Evolutionary conservation across 2,888 invertebrate genomes (phyloP).

Genomic region (Seladonia tumulorum): DNA sequence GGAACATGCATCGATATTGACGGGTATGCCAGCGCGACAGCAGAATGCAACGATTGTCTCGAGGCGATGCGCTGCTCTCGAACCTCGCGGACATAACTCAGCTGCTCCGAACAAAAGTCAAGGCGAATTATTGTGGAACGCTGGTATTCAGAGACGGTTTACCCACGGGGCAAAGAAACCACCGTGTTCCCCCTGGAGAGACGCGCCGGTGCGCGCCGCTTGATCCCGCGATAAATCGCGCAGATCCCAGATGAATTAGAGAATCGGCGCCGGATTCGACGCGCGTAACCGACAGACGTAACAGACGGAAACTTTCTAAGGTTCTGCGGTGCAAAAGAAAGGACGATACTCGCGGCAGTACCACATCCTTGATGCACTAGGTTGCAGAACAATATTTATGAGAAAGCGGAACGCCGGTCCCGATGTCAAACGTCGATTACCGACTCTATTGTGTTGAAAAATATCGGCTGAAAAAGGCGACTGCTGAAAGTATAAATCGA

Average conservation of each 20-base stretch:
- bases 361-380: not conserved
- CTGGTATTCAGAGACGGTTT: conserved; percentile 51
- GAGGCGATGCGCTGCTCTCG: conserved; percentile 34
- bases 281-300: conserved; percentile 8
- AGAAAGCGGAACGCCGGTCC: conserved; percentile 5
- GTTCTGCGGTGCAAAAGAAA: not conserved
- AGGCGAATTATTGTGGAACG: conserved; percentile 57
- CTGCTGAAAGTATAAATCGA: not conserved
- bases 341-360: not conserved
- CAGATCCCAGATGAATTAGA: conserved; percentile 36
- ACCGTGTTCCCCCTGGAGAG: conserved; percentile 7
- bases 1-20: conserved; percentile 43
- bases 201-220: conserved; percentile 35
- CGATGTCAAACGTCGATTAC: conserved; percentile 14
- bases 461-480: not conserved
- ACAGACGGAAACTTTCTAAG: conserved; percentile 22
- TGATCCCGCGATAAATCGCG: conserved; percentile 46
- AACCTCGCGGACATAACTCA: conserved; percentile 41
- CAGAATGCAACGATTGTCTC: conserved; percentile 56
- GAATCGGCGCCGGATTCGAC: conserved; percentile 38
- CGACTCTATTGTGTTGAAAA: not conserved
- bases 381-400: conserved; percentile 2
- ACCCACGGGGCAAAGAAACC: conserved; percentile 26
- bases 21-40: conserved; percentile 41
- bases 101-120: conserved; percentile 57